Evolutionary conservation across 1,140 invertebrate genomes (phyloP), one percentile per base, ranked within the genome.

Genomic region (Papilio aristodemus): DNA sequence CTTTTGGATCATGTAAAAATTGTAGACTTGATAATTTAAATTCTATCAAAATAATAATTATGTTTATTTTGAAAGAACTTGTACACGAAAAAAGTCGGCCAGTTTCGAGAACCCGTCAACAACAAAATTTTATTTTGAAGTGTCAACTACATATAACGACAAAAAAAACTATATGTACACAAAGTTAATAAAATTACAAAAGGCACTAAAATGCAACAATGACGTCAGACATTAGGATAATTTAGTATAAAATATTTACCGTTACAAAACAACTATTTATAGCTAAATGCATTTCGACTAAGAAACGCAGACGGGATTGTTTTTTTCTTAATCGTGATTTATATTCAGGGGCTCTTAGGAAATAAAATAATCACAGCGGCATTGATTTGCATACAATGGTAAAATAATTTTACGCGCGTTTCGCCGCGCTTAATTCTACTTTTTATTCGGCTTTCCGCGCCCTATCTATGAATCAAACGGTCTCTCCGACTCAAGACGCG

Each of bases 351-450:
- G 74, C 81, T 91, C 82, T 91, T 88, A 90, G 87, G 86, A 91
- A 90, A 91, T 91, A 91, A 91, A 91, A 91, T 91, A 91, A 91
- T 91, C 89, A 91, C 87, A 77, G 80, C 86, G 73, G 76, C 79
- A 78, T 86, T 70, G 84, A 91, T 91, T 91, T 91, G 89, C 89
- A 91, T 91, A 91, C 89, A 91, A 91, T 91, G 89, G 89, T 89
- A 90, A 91, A 90, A 91, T 90, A 91, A 91, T 91, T 91, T 91
- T 91, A 91, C 87, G 87, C 87, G 87, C 83, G 89, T 91, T 89
- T 88, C 87, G 87, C 85, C 84, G 87, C 85, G 86, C 77, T 91
- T 89, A 89, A 90, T 88, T 91, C 81, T 88, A 85, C 84, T 89
- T 91, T 91, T 90, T 91, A 87, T 89, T 85, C 78, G 82, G 75